These are phyloP conservation scores for Cheiracanthium punctorium DNA, from an alignment of 2,888 invertebrate genomes.

Conservation along the genomic window DNA sequence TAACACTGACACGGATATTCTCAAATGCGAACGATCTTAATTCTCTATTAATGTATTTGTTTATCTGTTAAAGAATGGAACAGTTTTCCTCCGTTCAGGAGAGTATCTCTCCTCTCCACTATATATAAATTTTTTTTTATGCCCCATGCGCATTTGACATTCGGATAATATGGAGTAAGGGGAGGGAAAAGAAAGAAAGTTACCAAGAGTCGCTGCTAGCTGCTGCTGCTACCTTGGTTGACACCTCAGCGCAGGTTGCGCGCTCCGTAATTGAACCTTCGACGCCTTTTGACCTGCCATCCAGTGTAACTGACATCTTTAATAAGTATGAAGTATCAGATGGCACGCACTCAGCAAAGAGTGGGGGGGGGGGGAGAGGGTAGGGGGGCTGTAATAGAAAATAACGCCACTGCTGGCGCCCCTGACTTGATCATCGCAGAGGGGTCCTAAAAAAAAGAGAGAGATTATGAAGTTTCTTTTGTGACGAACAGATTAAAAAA, in stretches of 20 bases:
- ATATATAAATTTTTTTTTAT: too few relatives aligned
- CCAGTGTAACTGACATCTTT: constrained; percentile 65
- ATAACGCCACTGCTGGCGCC: not conserved
- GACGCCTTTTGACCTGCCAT: constrained; percentile 47
- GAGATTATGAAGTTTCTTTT: constrained; percentile 16
- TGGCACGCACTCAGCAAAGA: constrained; percentile 21
- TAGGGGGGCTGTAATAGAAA: not conserved
- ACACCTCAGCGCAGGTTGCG: constrained; percentile 52
- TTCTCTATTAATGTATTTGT: too few relatives aligned
- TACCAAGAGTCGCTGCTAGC: too few relatives aligned
- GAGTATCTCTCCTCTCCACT: not conserved
- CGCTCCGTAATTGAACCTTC: constrained; percentile 42
- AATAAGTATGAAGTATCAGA: constrained; percentile 63
- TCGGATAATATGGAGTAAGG: constrained; percentile 9
- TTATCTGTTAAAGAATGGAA: too few relatives aligned
- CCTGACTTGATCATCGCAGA: not conserved
- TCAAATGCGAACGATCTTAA: too few relatives aligned
- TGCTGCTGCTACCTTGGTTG: constrained; percentile 46
- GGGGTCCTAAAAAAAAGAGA: too few relatives aligned
- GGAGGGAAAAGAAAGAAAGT: constrained; percentile 8
- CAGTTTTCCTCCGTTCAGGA: too few relatives aligned
- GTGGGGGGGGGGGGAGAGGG: not conserved
- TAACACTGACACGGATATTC: too few relatives aligned
- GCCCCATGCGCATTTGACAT: not conserved
- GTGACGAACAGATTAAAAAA: constrained; percentile 9